These are phyloP conservation scores for Sphyrna mokarran DNA, from an alignment of 2,113 vertebrate species.

Conservation along the genomic window DNA sequence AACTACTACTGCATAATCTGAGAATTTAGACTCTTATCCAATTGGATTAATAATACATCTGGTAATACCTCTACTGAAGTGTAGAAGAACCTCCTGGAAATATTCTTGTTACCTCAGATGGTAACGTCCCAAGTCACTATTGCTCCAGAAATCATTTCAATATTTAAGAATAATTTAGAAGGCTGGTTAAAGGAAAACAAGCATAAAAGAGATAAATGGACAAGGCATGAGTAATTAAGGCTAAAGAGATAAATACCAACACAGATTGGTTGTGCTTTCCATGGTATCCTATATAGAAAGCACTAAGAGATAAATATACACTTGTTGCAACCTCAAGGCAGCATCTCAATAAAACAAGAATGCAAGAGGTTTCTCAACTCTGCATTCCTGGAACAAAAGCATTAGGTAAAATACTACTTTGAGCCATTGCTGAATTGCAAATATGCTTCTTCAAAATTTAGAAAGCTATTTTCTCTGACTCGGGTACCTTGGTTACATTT, in stretches of 20 bases:
- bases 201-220: background rate
- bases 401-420: background rate
- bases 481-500: background rate
- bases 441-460: background rate
- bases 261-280: background rate
- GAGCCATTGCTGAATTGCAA: background rate
- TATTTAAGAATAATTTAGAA: background rate
- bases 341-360: background rate
- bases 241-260: background rate
- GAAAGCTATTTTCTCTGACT: background rate
- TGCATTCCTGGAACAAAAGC: background rate
- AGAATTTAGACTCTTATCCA: background rate
- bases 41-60: background rate
- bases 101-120: background rate
- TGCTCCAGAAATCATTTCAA: background rate
- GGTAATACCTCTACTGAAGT: background rate
- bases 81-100: background rate
- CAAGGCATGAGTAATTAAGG: background rate
- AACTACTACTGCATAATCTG: background rate
- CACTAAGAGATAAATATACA: background rate
- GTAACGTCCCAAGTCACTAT: background rate
- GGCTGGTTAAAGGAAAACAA: background rate
- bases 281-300: background rate
- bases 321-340: background rate
- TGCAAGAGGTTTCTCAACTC: background rate